Evolutionary conservation across 2,888 invertebrate genomes (phyloP).

Genomic region (Cephus rjabovi): DNA sequence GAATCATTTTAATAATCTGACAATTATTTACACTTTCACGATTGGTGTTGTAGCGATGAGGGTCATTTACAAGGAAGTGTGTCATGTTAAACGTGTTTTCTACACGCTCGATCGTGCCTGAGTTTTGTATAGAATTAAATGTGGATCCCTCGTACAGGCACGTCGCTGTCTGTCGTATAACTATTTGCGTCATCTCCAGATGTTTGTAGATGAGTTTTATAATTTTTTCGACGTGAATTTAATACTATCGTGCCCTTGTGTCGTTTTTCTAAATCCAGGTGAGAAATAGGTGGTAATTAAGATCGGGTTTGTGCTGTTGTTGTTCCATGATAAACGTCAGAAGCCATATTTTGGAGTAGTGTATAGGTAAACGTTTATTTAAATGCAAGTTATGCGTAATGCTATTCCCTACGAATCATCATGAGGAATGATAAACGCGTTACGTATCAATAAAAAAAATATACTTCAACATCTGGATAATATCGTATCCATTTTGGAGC

Average conservation of each 20-base stretch:
- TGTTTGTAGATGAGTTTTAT: slow-evolving; percentile 41
- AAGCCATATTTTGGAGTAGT: background rate
- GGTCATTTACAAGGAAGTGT: background rate
- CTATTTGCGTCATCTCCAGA: slow-evolving; percentile 46
- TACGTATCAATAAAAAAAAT: background rate
- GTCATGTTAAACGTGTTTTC: background rate
- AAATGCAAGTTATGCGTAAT: background rate
- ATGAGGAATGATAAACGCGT: background rate
- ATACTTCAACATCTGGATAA: background rate
- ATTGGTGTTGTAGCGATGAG: background rate
- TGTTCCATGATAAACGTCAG: background rate
- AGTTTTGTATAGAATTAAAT: background rate
- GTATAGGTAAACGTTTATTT: background rate
- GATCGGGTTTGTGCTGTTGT: background rate
- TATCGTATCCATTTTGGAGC: background rate
- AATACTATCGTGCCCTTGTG: background rate
- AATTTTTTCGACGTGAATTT: slow-evolving; percentile 1
- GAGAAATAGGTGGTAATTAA: background rate
- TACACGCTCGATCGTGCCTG: background rate
- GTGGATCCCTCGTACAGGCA: slow-evolving; percentile 14
- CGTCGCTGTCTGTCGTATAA: slow-evolving; percentile 31
- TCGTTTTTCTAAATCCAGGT: background rate
- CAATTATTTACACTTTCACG: background rate
- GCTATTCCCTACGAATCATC: background rate
- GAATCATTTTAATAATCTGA: background rate